Evolutionary conservation across 2,888 invertebrate genomes (phyloP).

Genomic region (Eupsilia transversa): DNA sequence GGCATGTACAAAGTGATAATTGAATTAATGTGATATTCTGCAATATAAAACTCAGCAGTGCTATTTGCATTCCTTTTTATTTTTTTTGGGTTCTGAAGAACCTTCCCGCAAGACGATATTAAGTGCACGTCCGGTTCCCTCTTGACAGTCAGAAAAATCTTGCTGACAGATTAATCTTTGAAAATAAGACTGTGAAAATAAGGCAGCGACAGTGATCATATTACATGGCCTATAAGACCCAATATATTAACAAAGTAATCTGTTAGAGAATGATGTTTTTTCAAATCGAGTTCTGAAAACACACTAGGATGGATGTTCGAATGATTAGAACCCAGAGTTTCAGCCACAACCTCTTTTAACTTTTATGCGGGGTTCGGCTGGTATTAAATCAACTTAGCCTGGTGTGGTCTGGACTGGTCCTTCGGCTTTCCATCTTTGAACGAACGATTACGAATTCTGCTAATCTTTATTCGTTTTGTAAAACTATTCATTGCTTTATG

Average conservation of each 20-base stretch:
- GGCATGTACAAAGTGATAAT: constrained; percentile 16
- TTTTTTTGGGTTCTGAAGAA: background rate
- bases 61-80: background rate
- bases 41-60: background rate
- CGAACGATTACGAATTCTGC: background rate
- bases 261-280: too few relatives aligned
- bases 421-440: background rate
- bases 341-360: background rate
- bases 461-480: constrained; percentile 44
- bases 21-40: constrained; percentile 28
- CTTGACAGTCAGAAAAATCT: too few relatives aligned
- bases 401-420: background rate
- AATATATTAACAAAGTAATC: too few relatives aligned
- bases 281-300: background rate
- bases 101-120: too few relatives aligned
- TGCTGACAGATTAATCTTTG: too few relatives aligned
- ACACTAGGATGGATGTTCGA: background rate
- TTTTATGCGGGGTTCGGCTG: background rate
- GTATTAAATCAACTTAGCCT: background rate
- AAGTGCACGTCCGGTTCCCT: too few relatives aligned
- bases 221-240: too few relatives aligned
- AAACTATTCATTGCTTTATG: constrained; percentile 24
- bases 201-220: too few relatives aligned
- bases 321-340: background rate
- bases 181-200: too few relatives aligned